Evolutionary conservation across 2,888 invertebrate species (phyloP).

Genomic region (Petrolisthes manimaculis): DNA sequence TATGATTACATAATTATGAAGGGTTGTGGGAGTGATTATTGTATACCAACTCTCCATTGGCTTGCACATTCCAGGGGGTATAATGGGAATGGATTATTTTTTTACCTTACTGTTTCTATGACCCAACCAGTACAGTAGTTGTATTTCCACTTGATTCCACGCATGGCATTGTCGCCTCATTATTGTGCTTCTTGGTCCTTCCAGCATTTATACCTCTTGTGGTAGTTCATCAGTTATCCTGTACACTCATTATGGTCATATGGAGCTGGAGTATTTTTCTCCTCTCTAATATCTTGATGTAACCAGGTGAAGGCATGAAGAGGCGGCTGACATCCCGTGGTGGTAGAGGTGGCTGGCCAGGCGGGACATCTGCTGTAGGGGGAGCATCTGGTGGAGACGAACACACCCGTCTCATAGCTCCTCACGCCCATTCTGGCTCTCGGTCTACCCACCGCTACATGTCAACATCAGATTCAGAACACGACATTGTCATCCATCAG

Average conservation of each 20-base stretch:
- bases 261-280: too few species aligned
- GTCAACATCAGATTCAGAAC: constrained; percentile 61
- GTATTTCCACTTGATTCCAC: too few species aligned
- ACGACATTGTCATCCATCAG: constrained; percentile 56
- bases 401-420: constrained; percentile 61
- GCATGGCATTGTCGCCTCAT: too few species aligned
- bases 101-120: too few species aligned
- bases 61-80: too few species aligned
- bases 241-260: too few species aligned
- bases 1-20: too few species aligned
- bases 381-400: constrained; percentile 51
- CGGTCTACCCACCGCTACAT: constrained; percentile 54
- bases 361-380: constrained; percentile 38
- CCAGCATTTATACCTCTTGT: not conserved
- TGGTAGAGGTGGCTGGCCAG: constrained; percentile 51
- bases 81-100: too few species aligned
- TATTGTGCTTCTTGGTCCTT: too few species aligned
- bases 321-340: constrained; percentile 56
- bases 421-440: constrained; percentile 43
- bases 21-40: too few species aligned
- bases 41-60: too few species aligned
- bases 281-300: not conserved
- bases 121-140: too few species aligned
- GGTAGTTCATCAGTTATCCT: not conserved
- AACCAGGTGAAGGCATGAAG: constrained; percentile 61